Conservation (phyloP, 2,113 vertebrate species). For the Promerops cafer region DNA sequence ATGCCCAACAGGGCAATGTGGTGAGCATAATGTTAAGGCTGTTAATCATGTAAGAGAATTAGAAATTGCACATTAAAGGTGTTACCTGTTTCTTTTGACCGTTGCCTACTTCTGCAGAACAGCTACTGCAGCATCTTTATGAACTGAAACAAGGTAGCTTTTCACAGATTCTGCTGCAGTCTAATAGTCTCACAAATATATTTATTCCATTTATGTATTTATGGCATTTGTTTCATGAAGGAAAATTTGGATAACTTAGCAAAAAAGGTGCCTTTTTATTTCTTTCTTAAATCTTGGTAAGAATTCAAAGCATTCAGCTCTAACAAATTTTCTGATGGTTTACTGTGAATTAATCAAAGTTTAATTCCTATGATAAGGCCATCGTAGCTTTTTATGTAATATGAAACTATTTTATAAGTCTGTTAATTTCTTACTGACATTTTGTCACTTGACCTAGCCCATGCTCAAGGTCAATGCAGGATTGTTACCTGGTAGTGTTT, state of each 20-base stretch:
- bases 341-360: not conserved
- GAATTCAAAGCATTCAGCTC: not conserved
- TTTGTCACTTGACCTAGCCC: not conserved
- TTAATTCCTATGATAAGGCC: not conserved
- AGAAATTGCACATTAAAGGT: not conserved
- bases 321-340: not conserved
- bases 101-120: not conserved
- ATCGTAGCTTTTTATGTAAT: not conserved
- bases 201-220: not conserved
- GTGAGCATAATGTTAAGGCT: not conserved
- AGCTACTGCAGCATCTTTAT: not conserved
- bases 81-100: not conserved
- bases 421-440: not conserved
- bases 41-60: not conserved
- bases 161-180: not conserved
- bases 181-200: not conserved
- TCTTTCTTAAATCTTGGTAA: not conserved
- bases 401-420: not conserved
- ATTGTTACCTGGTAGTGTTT: not conserved
- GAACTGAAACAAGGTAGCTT: not conserved
- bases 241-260: not conserved
- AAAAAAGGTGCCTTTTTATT: not conserved
- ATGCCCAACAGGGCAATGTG: not conserved
- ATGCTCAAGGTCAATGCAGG: not conserved
- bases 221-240: not conserved